phyloP scores from a whole-genome alignment of 2,113 vertebrate genomes.

The Oophaga pumilio region DNA sequence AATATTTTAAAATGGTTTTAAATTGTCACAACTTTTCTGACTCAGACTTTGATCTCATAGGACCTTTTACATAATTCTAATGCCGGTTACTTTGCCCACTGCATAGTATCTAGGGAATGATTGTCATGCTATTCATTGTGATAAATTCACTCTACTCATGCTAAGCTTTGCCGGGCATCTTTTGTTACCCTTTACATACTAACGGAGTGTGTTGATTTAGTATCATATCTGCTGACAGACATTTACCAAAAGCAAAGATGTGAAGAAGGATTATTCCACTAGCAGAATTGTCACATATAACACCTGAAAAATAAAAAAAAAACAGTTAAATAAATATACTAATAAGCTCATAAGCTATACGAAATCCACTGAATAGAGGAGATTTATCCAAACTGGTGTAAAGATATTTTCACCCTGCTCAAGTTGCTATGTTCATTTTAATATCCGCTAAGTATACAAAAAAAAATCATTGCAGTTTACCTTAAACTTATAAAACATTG shows the following conservation, averaged over 20 bases:
- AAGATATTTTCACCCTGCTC: too few relatives aligned
- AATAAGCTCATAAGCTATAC: too few relatives aligned
- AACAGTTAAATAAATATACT: too few relatives aligned
- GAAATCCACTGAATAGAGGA: too few relatives aligned
- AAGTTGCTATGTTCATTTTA: too few relatives aligned
- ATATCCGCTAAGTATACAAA: too few relatives aligned
- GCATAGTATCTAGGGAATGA: conserved; percentile 15
- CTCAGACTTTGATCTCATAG: neutral
- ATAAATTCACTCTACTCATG: neutral
- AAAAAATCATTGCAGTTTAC: too few relatives aligned
- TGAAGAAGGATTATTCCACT: neutral
- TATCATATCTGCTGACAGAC: neutral
- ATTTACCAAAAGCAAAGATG: neutral
- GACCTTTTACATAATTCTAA: neutral
- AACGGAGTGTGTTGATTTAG: conserved; percentile 5
- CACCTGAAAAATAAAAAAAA: neutral
- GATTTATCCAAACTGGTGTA: too few relatives aligned
- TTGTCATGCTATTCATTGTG: neutral
- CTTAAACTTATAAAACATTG: too few relatives aligned
- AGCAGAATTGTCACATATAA: neutral
- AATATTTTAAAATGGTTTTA: neutral
- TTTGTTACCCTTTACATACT: conserved; percentile 12
- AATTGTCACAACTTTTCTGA: neutral
- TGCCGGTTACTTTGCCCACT: neutral
- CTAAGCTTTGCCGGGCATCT: neutral